These are phyloP conservation scores for Paedocypris sp. DNA, from an alignment of 2,113 vertebrate genomes.

Conservation along the genomic window DNA sequence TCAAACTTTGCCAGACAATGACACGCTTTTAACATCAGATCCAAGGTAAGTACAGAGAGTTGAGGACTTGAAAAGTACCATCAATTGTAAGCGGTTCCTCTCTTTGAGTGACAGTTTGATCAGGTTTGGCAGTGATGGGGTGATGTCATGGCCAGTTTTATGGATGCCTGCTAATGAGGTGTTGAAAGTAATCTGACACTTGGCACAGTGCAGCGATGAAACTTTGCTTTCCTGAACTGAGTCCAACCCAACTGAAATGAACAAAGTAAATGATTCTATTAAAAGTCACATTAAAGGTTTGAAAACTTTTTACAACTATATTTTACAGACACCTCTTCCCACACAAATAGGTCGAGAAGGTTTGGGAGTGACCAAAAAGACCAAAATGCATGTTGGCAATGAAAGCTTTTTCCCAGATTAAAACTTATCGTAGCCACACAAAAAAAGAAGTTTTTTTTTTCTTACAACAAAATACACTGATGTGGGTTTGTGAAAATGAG, in stretches of 20 bases:
- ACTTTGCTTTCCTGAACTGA: not conserved
- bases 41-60: not conserved
- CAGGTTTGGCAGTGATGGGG: constrained; percentile 21
- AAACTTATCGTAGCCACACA: too few species aligned
- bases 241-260: constrained; percentile 6
- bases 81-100: not conserved
- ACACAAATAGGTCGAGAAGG: not conserved
- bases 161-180: constrained; percentile 28
- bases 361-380: not conserved
- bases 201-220: constrained; percentile 15
- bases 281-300: constrained; percentile 13
- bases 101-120: constrained; percentile 16
- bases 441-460: too few species aligned
- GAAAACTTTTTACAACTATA: not conserved
- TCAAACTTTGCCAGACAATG: not conserved
- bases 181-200: constrained; percentile 26
- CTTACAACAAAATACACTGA: too few species aligned
- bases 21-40: not conserved
- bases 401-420: too few species aligned
- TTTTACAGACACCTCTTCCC: not conserved
- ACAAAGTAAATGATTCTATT: constrained; percentile 7
- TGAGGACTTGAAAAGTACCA: not conserved
- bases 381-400: too few species aligned
- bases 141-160: constrained; percentile 21
- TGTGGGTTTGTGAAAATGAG: too few species aligned